These are phyloP conservation scores for Anoncus sp. DNA, from an alignment of 2,888 invertebrate species.

Conservation along the genomic window DNA sequence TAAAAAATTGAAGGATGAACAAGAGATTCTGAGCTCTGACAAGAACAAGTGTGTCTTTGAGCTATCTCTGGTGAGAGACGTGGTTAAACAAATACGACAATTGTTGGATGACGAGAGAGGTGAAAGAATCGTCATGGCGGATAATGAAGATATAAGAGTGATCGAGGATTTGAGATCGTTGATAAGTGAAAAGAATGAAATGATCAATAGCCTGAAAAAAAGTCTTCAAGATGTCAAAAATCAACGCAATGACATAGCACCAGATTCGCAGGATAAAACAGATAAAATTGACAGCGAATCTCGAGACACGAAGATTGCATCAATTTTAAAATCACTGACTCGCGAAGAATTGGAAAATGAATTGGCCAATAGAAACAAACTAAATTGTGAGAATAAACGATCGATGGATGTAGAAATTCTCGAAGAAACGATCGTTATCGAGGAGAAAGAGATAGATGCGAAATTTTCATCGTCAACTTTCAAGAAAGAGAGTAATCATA, in stretches of 20 bases:
- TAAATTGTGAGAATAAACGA: conserved; percentile 30
- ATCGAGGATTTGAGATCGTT: conserved; percentile 58
- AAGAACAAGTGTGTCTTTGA: conserved; percentile 72
- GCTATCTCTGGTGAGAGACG: conserved; percentile 65
- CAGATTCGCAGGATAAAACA: conserved; percentile 6
- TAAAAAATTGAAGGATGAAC: conserved; percentile 67
- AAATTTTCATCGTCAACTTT: conserved; percentile 54
- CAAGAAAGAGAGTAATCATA: conserved; percentile 34
- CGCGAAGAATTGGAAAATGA: conserved; percentile 60
- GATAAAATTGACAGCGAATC: conserved; percentile 46
- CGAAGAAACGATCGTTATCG: conserved; percentile 28
- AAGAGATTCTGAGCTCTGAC: conserved; percentile 66
- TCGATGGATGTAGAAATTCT: conserved; percentile 36
- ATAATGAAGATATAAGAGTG: conserved; percentile 6
- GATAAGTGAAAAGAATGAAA: conserved; percentile 60
- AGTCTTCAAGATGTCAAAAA: conserved; percentile 49
- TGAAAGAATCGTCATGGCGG: conserved; percentile 30
- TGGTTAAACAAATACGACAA: conserved; percentile 66
- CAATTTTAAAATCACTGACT: conserved; percentile 28
- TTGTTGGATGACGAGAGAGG: conserved; percentile 52
- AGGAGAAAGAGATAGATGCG: conserved; percentile 38
- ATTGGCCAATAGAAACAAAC: conserved; percentile 42
- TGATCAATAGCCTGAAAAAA: conserved; percentile 47
- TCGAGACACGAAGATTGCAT: conserved; percentile 13
- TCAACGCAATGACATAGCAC: conserved; percentile 10